Percentiles rank a stretch among this genome's conserved stretches.
phyloP scores from a whole-genome alignment of 2,113 vertebrate species.

The Lathamus discolor region DNA sequence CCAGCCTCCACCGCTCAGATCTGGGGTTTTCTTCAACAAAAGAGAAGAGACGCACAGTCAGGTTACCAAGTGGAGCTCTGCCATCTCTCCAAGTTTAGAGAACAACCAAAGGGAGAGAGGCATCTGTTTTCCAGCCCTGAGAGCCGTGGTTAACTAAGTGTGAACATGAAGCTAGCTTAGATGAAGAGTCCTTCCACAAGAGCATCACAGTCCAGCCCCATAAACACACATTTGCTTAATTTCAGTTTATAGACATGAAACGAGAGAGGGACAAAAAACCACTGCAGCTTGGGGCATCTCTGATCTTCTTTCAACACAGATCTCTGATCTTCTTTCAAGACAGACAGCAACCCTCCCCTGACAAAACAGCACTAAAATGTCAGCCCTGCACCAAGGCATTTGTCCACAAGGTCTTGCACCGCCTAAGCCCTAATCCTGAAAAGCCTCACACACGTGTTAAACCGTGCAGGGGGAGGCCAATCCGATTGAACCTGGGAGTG shows the following conservation, averaged over 20 bases:
- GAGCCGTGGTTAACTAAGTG: not conserved
- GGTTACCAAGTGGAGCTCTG: not conserved
- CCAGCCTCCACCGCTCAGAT: not conserved
- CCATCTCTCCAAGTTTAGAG: not conserved
- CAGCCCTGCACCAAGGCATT: not conserved
- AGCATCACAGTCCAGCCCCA: not conserved
- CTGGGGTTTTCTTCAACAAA: constrained; percentile 32
- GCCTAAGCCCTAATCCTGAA: not conserved
- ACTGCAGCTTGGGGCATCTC: not conserved
- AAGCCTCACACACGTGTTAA: not conserved
- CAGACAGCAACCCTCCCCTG: not conserved
- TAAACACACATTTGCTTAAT: not conserved
- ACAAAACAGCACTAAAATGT: not conserved
- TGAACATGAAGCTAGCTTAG: not conserved
- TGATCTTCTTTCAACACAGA: not conserved
- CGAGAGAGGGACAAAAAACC: not conserved
- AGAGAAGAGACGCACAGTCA: not conserved
- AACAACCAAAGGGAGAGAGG: not conserved
- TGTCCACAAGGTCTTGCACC: not conserved
- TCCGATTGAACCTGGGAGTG: not conserved
- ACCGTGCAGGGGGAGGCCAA: not conserved
- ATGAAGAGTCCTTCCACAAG: not conserved
- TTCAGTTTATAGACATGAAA: not conserved
- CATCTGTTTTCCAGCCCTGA: not conserved
- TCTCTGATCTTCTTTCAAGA: constrained; percentile 11